Percentiles rank a stretch among this genome's conserved stretches.
These are phyloP conservation scores for Sterrhoptilus dennistouni DNA, from an alignment of 2,113 vertebrate species.

Conservation along the genomic window DNA sequence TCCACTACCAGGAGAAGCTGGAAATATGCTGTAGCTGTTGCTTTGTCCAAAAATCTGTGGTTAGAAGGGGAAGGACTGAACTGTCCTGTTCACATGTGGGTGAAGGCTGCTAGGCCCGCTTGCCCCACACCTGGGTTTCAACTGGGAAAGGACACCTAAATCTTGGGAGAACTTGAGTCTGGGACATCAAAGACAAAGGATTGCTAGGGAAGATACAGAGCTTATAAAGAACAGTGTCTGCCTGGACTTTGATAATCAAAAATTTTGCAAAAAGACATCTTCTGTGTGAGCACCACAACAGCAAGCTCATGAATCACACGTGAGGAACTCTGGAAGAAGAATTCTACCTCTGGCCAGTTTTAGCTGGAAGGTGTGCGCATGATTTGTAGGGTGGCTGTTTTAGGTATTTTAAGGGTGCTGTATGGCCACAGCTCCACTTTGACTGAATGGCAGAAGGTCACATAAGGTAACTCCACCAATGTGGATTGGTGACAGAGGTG, in stretches of 20 bases:
- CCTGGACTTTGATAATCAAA: background rate
- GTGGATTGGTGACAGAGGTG: background rate
- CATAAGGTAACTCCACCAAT: background rate
- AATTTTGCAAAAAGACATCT: background rate
- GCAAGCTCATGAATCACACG: rapidly evolving
- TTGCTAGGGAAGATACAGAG: background rate
- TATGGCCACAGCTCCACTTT: background rate
- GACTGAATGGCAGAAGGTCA: background rate
- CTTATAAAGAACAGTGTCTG: background rate
- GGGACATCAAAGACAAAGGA: background rate
- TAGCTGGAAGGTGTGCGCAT: background rate
- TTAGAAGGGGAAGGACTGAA: background rate
- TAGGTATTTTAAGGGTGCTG: background rate
- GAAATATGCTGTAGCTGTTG: background rate
- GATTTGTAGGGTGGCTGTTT: background rate
- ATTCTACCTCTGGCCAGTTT: background rate
- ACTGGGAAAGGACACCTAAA: background rate
- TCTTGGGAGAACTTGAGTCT: background rate
- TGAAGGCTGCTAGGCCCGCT: background rate
- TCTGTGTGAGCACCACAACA: background rate
- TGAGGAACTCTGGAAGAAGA: background rate
- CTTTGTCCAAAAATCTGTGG: background rate
- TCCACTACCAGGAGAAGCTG: background rate
- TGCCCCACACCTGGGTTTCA: rapidly evolving
- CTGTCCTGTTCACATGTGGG: background rate